Evolutionary conservation across 2,113 vertebrate species (phyloP), one percentile per base, ranked within the genome.

Genomic region (Tupaia tana): DNA sequence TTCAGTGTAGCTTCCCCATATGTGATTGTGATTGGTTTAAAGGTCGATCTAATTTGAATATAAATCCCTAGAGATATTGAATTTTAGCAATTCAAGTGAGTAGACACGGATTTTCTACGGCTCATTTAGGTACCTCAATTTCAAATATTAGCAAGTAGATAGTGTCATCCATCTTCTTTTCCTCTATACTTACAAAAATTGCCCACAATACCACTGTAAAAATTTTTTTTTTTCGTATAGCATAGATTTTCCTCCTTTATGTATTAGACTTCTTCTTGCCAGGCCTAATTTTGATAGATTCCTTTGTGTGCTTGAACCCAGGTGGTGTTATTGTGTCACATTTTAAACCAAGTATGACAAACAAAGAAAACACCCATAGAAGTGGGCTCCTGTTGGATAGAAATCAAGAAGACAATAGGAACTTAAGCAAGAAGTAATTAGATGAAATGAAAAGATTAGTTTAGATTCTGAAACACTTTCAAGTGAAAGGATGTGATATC

Each of bases 201-300:
- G 34, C 2, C 67, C 4, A 7, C 0, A 4, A 54, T 52, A 63
- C 22, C 54, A 91, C 25, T 79, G 20, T 25, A 66, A 25, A 89
- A 20, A n/a, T n/a, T 79, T 7, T 25, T 43, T 78, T 77, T 86
- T 89, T 77, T 31, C 58, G 73, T 56, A 67, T 25, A 79, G 20
- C 5, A 59, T 31, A 71, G 29, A 86, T 93, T 86, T 92, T 34
- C n/a, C 12, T 89, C 29, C 18, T 3, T 73, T 74, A 80, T 18
- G 3, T 78, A 75, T 88, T 43, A 19, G 52, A n/a, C 10, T 81
- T 90, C 56, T 70, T 95, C 96, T 89, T 88, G 69, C 74, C 61
- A 84, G 70, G 93, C 29, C 13, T 93, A 93, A 92, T 94, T 90
- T 83, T 96, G 82, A 89, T 86, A n/a, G 70, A 89, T 59, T 88